Evolutionary conservation across 2,888 invertebrate species (phyloP).

Genomic region (Athalia rosae): DNA sequence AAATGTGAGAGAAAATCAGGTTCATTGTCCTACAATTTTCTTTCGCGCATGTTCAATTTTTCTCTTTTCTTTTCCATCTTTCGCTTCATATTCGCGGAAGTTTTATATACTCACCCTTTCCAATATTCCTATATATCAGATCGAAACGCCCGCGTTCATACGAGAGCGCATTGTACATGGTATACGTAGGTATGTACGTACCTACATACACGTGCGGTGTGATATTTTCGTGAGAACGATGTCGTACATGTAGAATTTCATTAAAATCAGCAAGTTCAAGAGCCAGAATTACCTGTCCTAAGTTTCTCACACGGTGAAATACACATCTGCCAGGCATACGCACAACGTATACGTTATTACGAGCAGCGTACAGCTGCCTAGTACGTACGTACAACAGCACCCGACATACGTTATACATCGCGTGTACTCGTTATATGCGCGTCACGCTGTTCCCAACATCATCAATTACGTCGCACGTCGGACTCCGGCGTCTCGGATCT

Average conservation of each 20-base stretch:
- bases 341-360: too few relatives aligned
- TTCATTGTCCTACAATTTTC: too few relatives aligned
- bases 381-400: too few relatives aligned
- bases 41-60: slow-evolving; percentile 36
- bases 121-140: slow-evolving; percentile 24
- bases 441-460: not conserved
- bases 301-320: slow-evolving; percentile 25
- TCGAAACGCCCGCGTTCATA: not conserved
- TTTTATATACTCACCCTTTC: not conserved
- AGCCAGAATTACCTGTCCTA: slow-evolving; percentile 24
- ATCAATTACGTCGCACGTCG: slow-evolving; percentile 8
- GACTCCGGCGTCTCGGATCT: not conserved
- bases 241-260: not conserved
- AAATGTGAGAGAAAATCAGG: too few relatives aligned
- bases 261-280: slow-evolving; percentile 16
- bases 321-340: too few relatives aligned
- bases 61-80: slow-evolving; percentile 5
- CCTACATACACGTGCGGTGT: too few relatives aligned
- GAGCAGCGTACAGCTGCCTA: not conserved
- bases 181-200: too few relatives aligned
- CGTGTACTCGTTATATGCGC: not conserved
- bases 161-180: slow-evolving; percentile 14
- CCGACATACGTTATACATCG: not conserved
- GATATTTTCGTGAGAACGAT: slow-evolving; percentile 19
- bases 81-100: not conserved